Percentiles rank a stretch among this genome's conserved stretches.
Conservation (phyloP, 2,797 vertebrate species). For the Coilia nasus region DNA sequence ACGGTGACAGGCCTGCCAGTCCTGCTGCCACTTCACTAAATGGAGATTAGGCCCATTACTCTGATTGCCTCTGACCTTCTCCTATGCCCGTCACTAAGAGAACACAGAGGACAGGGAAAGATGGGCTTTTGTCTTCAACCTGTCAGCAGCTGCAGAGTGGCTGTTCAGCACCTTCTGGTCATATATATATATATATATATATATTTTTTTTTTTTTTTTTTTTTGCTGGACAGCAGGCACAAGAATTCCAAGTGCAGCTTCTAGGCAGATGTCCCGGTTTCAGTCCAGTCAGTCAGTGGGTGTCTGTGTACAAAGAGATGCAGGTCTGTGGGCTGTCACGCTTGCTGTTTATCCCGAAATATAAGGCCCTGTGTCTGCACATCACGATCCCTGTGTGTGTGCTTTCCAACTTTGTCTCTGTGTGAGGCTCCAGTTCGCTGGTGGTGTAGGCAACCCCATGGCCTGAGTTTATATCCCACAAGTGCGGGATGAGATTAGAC, state of each 20-base stretch:
- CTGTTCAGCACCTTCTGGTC: constrained; percentile 11
- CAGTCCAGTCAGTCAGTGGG: background rate
- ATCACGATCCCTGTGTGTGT: background rate
- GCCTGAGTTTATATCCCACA: background rate
- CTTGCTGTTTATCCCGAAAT: background rate
- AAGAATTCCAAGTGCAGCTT: background rate
- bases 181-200: too few relatives aligned
- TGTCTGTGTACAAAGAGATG: background rate
- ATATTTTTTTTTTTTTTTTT: constrained; percentile 43
- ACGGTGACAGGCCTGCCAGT: constrained; percentile 66
- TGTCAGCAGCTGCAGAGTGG: background rate
- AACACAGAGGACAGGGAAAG: constrained; percentile 10
- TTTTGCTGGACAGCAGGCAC: background rate
- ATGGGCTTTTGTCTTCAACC: background rate
- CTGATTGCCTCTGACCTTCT: constrained; percentile 67
- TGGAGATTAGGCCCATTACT: constrained; percentile 69
- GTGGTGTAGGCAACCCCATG: background rate
- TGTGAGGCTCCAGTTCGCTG: background rate
- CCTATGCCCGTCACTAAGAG: constrained; percentile 24
- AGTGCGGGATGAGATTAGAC: background rate
- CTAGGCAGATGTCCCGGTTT: background rate
- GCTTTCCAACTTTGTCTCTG: background rate
- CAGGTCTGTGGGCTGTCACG: background rate
- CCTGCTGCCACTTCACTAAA: constrained; percentile 63
- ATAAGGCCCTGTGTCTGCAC: background rate